phyloP scores from a whole-genome alignment of 2,888 invertebrate species.

The Volucella zonaria region DNA sequence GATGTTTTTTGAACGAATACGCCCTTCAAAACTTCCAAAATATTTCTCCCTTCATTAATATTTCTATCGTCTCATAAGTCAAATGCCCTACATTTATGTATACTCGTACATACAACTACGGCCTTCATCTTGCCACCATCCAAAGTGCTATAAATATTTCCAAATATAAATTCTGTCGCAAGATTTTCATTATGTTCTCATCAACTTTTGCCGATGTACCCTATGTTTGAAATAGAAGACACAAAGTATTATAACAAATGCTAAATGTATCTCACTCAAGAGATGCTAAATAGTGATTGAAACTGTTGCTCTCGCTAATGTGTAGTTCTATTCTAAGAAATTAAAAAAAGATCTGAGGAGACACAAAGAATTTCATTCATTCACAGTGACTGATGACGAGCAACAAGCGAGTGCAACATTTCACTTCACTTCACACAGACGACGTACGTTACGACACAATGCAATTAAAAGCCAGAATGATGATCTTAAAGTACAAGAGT shows the following conservation, averaged over 20 bases:
- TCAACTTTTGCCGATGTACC: conserved; percentile 45
- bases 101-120: too few species aligned
- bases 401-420: neutral
- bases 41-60: conserved; percentile 7
- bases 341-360: conserved; percentile 17
- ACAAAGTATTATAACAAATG: conserved; percentile 5
- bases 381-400: conserved; percentile 31
- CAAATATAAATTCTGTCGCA: conserved; percentile 7
- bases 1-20: conserved; percentile 14
- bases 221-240: conserved; percentile 43
- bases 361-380: conserved; percentile 70
- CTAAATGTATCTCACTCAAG: neutral
- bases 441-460: conserved; percentile 27
- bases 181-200: neutral
- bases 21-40: conserved; percentile 23
- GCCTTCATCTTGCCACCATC: too few species aligned
- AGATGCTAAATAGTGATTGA: conserved; percentile 37
- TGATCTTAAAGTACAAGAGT: conserved; percentile 33
- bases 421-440: neutral
- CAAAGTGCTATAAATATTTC: conserved; percentile 13
- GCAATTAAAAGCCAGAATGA: conserved; percentile 52
- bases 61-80: conserved; percentile 33
- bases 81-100: conserved; percentile 50
- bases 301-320: conserved; percentile 16
- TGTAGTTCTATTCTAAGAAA: conserved; percentile 11